These are phyloP conservation scores for Tupiocoris notatus DNA, from an alignment of 2,888 invertebrate genomes.

Conservation along the genomic window DNA sequence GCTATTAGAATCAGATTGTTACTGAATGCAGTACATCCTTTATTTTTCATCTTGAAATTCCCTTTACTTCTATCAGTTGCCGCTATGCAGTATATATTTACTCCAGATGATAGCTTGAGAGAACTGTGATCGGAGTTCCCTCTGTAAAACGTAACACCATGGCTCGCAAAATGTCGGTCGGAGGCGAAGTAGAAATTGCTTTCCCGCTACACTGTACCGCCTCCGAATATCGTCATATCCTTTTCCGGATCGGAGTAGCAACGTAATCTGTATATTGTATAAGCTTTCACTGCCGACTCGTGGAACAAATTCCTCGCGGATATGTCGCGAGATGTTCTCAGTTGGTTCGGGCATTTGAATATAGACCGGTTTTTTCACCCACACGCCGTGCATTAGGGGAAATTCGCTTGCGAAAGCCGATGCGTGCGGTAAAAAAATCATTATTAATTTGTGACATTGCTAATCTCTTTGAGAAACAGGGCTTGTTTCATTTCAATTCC, in stretches of 20 bases:
- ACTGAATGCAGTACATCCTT: no score
- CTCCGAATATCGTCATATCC: neutral
- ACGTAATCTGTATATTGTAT: slow-evolving; percentile 26
- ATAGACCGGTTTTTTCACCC: slow-evolving; percentile 13
- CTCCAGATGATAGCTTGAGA: no score
- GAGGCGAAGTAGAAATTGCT: neutral
- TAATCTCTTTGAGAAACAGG: neutral
- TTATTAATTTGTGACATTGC: neutral
- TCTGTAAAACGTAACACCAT: neutral
- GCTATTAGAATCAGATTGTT: no score
- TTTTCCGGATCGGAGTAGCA: neutral
- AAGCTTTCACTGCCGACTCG: neutral
- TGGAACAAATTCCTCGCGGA: neutral
- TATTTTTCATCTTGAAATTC: no score
- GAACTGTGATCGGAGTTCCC: neutral
- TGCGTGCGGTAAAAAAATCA: neutral
- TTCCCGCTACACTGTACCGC: neutral
- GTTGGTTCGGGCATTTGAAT: slow-evolving; percentile 18
- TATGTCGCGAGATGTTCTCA: neutral
- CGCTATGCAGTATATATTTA: no score
- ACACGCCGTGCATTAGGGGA: neutral
- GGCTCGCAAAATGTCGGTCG: neutral
- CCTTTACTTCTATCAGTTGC: no score
- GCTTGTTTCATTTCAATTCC: neutral
- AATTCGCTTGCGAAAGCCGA: neutral